A percentile compares a stretch with the other conserved stretches of the same genome.
These are phyloP conservation scores for Eilema sororculum DNA, from an alignment of 2,888 invertebrate genomes.

Conservation along the genomic window DNA sequence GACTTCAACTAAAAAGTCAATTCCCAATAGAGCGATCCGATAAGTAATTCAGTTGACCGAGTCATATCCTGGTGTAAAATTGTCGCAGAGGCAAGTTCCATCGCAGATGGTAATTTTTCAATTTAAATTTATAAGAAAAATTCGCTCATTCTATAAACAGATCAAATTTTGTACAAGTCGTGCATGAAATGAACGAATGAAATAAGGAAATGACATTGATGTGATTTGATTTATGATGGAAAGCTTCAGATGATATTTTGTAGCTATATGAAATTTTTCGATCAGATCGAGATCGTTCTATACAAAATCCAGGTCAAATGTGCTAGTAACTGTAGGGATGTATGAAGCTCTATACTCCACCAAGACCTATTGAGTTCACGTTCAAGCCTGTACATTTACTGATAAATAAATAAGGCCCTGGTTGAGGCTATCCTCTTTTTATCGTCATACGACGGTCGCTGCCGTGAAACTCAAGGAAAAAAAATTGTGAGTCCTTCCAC, in stretches of 20 bases:
- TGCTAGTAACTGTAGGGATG: not conserved
- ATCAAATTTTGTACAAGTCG: slow-evolving; percentile 25
- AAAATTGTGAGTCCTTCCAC: too few relatives aligned
- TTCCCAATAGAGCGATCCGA: not conserved
- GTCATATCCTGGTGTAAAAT: not conserved
- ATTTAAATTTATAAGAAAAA: slow-evolving; percentile 8
- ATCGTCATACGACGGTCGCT: too few relatives aligned
- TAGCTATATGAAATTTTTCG: not conserved
- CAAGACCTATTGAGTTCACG: too few relatives aligned
- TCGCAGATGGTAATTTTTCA: not conserved
- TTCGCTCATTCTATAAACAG: slow-evolving; percentile 13
- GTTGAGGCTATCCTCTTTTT: too few relatives aligned
- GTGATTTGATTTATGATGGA: slow-evolving; percentile 14
- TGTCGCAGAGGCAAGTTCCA: not conserved
- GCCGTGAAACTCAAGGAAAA: too few relatives aligned
- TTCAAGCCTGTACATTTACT: too few relatives aligned
- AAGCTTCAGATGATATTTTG: not conserved
- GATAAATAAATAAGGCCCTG: too few relatives aligned
- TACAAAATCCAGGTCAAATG: not conserved
- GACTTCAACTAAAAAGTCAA: not conserved
- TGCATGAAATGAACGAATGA: slow-evolving; percentile 21
- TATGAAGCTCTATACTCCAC: too few relatives aligned
- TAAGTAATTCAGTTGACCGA: not conserved
- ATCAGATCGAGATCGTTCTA: not conserved
- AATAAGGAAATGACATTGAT: slow-evolving; percentile 23